Evolutionary conservation across 1,140 invertebrate species (phyloP), one percentile per base, ranked within the genome.

Genomic region (Drosophila pruinosa): DNA sequence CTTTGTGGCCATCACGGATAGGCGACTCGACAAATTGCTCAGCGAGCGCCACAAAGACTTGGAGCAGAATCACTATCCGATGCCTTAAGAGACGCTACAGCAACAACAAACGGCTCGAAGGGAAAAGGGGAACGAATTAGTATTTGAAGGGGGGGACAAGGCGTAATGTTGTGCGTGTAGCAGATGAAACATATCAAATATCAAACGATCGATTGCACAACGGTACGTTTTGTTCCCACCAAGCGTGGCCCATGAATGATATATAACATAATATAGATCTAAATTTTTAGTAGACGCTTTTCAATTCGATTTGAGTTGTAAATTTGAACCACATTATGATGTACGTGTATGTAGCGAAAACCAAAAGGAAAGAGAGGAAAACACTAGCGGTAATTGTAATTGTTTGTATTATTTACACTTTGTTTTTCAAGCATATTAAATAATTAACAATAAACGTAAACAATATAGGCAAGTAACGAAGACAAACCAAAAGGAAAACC

Each of bases 61-160:
- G 68, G 81, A 90, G 80, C 89, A 90, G 71, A 90, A 90, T 81
- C 75, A 89, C 85, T 90, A 72, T 78, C 85, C 89, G 68, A 80
- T 90, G 89, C 89, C 89, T 89, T 90, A 90, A 86, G 78, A 38
- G 36, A 58, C 69, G 53, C 3, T 8, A 41, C 17, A 24, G 12
- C 17, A 39, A 38, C 48, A 36, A 19, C 19, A 22, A 22, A 47
- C 17, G 3, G 21, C 14, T n/a, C 26, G 21, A 10, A 10, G 26
- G 17, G 12, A n/a, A 7, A 17, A n/a, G 12, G 12, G 59, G 14
- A 31, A 15, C 6, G n/a, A 38, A 41, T 2, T 28, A 1, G 5
- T 28, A 1, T 28, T 28, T 28, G 5, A 7, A 7, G 26, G 4
- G 2, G 5, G 26, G 26, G 4, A 7, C 26, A 3, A 7, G 8